Percentiles rank a stretch among this genome's conserved stretches.
Evolutionary conservation across 2,888 invertebrate genomes (phyloP).

Genomic region (Tolmerus cingulatus): DNA sequence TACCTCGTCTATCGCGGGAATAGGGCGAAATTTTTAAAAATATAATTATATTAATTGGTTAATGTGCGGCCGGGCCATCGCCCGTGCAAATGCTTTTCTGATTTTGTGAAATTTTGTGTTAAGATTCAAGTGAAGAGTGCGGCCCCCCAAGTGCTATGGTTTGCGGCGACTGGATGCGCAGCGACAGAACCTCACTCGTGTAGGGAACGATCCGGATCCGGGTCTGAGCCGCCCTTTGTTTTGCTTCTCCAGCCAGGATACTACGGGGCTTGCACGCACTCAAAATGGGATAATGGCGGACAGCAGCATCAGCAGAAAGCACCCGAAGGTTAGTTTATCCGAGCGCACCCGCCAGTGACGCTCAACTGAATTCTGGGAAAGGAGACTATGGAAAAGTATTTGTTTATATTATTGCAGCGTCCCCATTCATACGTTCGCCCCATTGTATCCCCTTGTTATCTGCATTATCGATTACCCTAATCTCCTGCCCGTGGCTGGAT

Average conservation of each 20-base stretch:
- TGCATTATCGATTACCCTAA: slow-evolving; percentile 17
- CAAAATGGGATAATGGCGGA: slow-evolving; percentile 44
- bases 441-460: neutral
- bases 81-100: neutral
- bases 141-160: neutral
- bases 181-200: neutral
- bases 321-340: slow-evolving; percentile 23
- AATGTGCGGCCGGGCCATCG: neutral
- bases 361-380: neutral
- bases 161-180: neutral
- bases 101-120: slow-evolving; percentile 9
- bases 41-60: neutral
- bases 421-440: neutral
- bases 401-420: neutral
- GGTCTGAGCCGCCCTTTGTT: slow-evolving; percentile 7
- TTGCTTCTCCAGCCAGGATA: slow-evolving; percentile 9
- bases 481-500: neutral
- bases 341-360: neutral
- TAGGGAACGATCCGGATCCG: neutral
- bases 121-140: slow-evolving; percentile 2
- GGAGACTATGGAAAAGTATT: neutral
- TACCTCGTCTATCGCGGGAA: neutral
- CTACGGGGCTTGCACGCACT: neutral
- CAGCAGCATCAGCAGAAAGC: slow-evolving; percentile 8
- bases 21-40: neutral